Conservation (phyloP, 2,888 invertebrate species). For the Ypsolopha scabrella region DNA sequence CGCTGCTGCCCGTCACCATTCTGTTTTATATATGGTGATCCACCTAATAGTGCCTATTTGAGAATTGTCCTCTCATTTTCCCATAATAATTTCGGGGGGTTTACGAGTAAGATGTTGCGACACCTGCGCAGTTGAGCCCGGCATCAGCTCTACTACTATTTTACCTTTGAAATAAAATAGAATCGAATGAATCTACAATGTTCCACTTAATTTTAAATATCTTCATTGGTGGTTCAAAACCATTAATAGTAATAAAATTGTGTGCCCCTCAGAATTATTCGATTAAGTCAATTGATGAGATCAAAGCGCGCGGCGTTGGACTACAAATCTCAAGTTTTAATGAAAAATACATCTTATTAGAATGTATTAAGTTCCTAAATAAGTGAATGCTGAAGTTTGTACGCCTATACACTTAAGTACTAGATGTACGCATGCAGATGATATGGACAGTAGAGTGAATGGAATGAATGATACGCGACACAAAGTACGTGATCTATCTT, state of each 20-base stretch:
- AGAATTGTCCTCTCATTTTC: too few relatives aligned
- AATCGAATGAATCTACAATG: constrained; percentile 8
- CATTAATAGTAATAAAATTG: constrained; percentile 26
- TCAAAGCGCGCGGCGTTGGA: constrained; percentile 21
- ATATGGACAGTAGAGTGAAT: background rate
- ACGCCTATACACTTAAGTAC: background rate
- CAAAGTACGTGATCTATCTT: background rate
- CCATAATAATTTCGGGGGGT: too few relatives aligned
- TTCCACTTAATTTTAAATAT: constrained; percentile 18
- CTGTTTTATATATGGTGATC: too few relatives aligned
- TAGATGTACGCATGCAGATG: background rate
- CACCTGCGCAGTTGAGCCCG: too few relatives aligned
- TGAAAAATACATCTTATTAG: background rate
- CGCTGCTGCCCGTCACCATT: too few relatives aligned
- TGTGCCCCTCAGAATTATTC: constrained; percentile 35
- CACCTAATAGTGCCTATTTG: too few relatives aligned
- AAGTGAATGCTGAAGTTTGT: background rate
- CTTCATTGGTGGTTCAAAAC: constrained; percentile 16
- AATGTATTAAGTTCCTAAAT: background rate
- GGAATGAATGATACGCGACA: background rate
- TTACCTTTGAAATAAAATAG: too few relatives aligned
- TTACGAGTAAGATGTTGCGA: too few relatives aligned
- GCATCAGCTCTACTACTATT: too few relatives aligned
- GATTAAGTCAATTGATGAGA: constrained; percentile 49
- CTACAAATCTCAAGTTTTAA: background rate